phyloP scores from a whole-genome alignment of 2,113 vertebrate genomes.

The Rhinopomastus cyanomelas region DNA sequence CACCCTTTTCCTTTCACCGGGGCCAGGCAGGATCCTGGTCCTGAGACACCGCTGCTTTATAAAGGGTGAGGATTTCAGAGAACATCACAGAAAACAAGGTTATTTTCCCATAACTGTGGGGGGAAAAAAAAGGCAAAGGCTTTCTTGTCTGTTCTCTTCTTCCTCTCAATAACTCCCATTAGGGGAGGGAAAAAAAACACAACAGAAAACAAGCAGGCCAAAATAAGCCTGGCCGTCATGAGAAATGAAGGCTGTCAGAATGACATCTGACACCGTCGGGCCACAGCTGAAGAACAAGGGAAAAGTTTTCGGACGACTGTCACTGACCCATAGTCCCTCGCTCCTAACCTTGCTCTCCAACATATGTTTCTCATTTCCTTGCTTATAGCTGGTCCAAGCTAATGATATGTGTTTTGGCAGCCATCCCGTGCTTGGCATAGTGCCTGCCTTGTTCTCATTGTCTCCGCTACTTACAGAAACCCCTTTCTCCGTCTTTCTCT shows the following conservation, averaged over 20 bases:
- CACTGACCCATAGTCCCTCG: slow-evolving; percentile 81
- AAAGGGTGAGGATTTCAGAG: slow-evolving; percentile 85
- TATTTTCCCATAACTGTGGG: slow-evolving; percentile 92
- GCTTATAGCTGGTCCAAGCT: slow-evolving; percentile 83
- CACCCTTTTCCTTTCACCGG: slow-evolving; percentile 65
- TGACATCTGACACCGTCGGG: slow-evolving; percentile 80
- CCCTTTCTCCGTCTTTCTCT: slow-evolving; percentile 77
- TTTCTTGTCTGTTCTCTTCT: slow-evolving; percentile 64
- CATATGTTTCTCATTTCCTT: slow-evolving; percentile 86
- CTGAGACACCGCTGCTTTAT: slow-evolving; percentile 72
- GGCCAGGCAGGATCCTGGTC: slow-evolving; percentile 63
- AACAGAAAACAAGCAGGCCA: slow-evolving; percentile 46
- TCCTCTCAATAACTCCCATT: slow-evolving; percentile 60
- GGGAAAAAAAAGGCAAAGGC: slow-evolving; percentile 51
- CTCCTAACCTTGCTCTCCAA: slow-evolving; percentile 79
- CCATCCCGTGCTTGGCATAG: slow-evolving; percentile 81
- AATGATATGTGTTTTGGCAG: slow-evolving; percentile 86
- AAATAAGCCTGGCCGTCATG: slow-evolving; percentile 76
- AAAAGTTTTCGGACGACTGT: slow-evolving; percentile 77
- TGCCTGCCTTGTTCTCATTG: slow-evolving; percentile 84
- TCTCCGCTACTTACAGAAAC: slow-evolving; percentile 84
- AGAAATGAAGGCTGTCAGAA: slow-evolving; percentile 78
- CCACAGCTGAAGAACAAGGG: slow-evolving; percentile 82
- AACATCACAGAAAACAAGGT: slow-evolving; percentile 87
- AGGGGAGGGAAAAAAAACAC: slow-evolving; percentile 34